Conservation (phyloP, 2,888 invertebrate species). For the Pseudolycoriella hygida region DNA sequence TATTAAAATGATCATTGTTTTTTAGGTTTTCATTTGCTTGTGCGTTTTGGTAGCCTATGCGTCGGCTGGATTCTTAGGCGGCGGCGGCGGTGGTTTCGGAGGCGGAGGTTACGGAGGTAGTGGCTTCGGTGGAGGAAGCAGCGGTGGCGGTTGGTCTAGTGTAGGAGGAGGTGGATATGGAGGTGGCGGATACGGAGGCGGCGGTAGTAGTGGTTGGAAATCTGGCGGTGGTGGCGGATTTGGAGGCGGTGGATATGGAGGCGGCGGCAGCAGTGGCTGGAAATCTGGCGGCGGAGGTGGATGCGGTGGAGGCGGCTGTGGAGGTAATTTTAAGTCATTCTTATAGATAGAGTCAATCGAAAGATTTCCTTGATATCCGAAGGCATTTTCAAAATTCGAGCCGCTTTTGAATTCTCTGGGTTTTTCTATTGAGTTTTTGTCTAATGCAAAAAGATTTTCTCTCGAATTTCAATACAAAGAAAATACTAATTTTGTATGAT, state of each 20-base stretch:
- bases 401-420: no score
- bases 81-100: not conserved
- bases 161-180: not conserved
- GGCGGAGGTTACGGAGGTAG: not conserved
- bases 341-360: no score
- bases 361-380: no score
- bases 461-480: no score
- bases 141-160: not conserved
- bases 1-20: not conserved
- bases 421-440: no score
- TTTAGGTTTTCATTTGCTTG: constrained; percentile 2
- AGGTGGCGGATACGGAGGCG: not conserved
- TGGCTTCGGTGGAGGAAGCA: not conserved
- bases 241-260: not conserved
- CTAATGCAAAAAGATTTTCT: no score
- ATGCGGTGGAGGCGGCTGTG: not conserved
- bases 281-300: not conserved
- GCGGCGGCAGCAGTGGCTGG: not conserved
- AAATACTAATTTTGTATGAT: no score
- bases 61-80: constrained; percentile 4
- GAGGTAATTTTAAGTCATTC: no score
- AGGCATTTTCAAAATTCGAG: no score
- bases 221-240: not conserved
- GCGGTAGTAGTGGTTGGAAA: not conserved
- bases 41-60: not conserved